Evolutionary conservation across 2,113 vertebrate species (phyloP).

Genomic region (Cyrtonyx montezumae): DNA sequence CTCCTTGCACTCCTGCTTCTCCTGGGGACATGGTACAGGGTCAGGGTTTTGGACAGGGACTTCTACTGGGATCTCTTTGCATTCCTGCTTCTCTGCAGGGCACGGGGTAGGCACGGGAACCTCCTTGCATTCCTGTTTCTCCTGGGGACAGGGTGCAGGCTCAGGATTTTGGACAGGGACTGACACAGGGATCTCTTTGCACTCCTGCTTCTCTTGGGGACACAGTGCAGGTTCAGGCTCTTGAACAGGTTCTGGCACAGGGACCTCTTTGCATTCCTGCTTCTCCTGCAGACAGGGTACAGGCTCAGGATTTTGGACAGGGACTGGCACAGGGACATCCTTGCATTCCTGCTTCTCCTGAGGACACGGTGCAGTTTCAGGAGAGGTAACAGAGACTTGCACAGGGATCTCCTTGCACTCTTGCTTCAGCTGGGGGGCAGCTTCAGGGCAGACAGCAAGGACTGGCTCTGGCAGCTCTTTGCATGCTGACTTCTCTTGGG

Average conservation of each 20-base stretch:
- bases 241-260: not conserved
- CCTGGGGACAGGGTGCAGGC: fast-evolving
- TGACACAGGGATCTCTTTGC: not conserved
- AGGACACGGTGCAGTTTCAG: not conserved
- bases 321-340: not conserved
- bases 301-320: not conserved
- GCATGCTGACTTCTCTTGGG: not conserved
- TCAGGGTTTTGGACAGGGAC: not conserved
- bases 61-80: not conserved
- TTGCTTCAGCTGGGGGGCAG: not conserved
- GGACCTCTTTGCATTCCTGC: not conserved
- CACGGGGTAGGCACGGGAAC: fast-evolving
- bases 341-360: not conserved
- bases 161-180: not conserved
- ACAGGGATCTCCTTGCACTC: not conserved
- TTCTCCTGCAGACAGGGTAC: not conserved
- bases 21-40: fast-evolving
- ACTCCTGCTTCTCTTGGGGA: not conserved
- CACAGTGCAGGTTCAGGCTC: not conserved
- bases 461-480: not conserved
- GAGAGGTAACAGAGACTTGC: not conserved
- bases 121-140: not conserved
- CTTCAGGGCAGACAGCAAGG: not conserved
- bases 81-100: not conserved
- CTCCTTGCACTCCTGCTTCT: not conserved